phyloP scores from a whole-genome alignment of 1,140 invertebrate species.

The Akabosia matsudoensis region DNA sequence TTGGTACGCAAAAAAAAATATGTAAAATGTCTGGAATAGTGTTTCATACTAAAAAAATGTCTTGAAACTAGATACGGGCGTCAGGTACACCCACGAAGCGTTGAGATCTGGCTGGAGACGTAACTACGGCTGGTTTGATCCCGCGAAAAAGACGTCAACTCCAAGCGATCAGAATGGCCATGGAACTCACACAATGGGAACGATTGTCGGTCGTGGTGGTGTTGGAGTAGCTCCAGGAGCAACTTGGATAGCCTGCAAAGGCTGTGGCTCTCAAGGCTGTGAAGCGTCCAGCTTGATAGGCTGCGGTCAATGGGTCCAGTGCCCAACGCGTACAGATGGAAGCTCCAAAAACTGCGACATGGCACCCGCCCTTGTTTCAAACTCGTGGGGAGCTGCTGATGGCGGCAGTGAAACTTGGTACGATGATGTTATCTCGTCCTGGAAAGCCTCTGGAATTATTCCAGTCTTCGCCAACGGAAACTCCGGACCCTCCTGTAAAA shows the following conservation, averaged over 20 bases:
- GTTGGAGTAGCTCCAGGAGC: constrained; percentile 25
- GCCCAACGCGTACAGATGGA: constrained; percentile 9
- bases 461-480: constrained; percentile 26
- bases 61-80: not conserved
- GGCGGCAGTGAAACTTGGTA: not conserved
- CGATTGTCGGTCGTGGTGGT: not conserved
- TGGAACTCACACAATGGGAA: constrained; percentile 20
- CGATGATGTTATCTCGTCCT: constrained; percentile 7
- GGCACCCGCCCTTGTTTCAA: constrained; percentile 1
- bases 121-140: constrained; percentile 25
- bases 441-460: constrained; percentile 19
- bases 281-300: not conserved
- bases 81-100: constrained; percentile 14
- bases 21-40: not conserved
- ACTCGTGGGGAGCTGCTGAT: constrained; percentile 27
- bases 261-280: constrained; percentile 13
- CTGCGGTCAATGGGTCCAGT: constrained; percentile 33
- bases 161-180: constrained; percentile 20
- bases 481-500: constrained; percentile 10
- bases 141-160: not conserved
- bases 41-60: not conserved
- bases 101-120: not conserved
- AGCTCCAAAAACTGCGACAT: not conserved
- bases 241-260: constrained; percentile 35
- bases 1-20: not conserved